Conservation (phyloP, 2,888 invertebrate genomes). For the Tenthredo amoena region DNA sequence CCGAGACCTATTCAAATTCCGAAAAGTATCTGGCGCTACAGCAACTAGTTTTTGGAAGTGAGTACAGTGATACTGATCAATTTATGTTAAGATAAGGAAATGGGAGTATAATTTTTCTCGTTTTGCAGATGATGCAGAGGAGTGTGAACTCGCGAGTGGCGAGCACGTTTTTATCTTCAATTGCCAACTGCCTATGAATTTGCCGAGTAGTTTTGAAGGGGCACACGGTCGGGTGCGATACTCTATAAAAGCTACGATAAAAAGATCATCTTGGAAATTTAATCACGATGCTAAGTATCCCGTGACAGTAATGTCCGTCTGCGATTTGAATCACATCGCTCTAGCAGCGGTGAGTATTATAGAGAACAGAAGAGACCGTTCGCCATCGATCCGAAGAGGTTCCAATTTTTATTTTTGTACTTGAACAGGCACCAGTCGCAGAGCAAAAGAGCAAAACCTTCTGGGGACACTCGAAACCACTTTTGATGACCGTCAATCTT, state of each 20-base stretch:
- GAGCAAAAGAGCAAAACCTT: conserved; percentile 10
- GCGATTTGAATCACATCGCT: conserved; percentile 2
- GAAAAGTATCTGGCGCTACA: neutral
- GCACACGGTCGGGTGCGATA: conserved; percentile 74
- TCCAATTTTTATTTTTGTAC: neutral
- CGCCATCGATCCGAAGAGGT: neutral
- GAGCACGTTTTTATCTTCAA: conserved; percentile 10
- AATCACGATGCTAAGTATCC: conserved; percentile 63
- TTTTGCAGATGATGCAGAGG: neutral
- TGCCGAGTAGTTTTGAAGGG: conserved; percentile 68
- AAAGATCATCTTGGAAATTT: conserved; percentile 76
- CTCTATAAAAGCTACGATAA: conserved; percentile 72
- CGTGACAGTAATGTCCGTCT: conserved; percentile 4
- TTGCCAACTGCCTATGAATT: neutral
- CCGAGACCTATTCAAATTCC: neutral
- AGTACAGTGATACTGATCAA: neutral
- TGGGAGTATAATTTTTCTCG: neutral
- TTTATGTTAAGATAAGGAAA: neutral
- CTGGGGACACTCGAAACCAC: conserved; percentile 13
- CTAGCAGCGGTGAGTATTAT: conserved; percentile 12
- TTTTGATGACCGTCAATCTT: conserved; percentile 9
- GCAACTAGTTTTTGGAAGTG: conserved; percentile 17
- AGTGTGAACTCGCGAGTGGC: neutral
- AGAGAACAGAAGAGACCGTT: neutral
- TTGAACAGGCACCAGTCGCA: conserved; percentile 8